Evolutionary conservation across 1,140 invertebrate species (phyloP).

Genomic region (Hylaeus anthracinus): DNA sequence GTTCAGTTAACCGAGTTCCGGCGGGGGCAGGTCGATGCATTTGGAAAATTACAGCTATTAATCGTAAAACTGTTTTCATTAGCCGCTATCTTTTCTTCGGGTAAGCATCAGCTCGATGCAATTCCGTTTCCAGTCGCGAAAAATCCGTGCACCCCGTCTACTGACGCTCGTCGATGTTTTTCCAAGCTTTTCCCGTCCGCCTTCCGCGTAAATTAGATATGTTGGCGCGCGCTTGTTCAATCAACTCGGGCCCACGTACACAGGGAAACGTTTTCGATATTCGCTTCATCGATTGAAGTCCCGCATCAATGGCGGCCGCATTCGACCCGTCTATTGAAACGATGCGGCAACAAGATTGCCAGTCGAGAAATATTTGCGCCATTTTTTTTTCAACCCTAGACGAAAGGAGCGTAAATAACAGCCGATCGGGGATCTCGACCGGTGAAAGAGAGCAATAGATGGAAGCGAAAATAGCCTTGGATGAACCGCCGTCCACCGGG

Average conservation of each 20-base stretch:
- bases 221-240: constrained; percentile 23
- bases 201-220: constrained; percentile 35
- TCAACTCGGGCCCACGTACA: constrained; percentile 29
- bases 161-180: background rate
- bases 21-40: background rate
- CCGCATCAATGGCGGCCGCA: constrained; percentile 12
- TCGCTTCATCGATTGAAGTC: constrained; percentile 43
- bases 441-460: background rate
- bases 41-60: constrained; percentile 28
- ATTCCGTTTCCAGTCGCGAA: background rate
- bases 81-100: background rate
- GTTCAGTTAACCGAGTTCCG: constrained; percentile 11
- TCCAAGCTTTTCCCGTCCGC: background rate
- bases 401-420: constrained; percentile 6
- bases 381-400: background rate
- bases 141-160: background rate
- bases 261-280: constrained; percentile 23
- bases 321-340: constrained; percentile 1
- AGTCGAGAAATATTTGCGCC: constrained; percentile 17
- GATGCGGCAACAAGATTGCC: constrained; percentile 21
- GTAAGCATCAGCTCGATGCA: too few relatives aligned
- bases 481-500: background rate
- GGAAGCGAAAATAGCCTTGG: background rate
- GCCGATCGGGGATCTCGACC: background rate
- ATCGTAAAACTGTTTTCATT: constrained; percentile 28